A percentile compares a stretch with the other conserved stretches of the same genome.
Conservation (phyloP, 1,140 invertebrate genomes). For the Plectrocnemia conspersa region DNA sequence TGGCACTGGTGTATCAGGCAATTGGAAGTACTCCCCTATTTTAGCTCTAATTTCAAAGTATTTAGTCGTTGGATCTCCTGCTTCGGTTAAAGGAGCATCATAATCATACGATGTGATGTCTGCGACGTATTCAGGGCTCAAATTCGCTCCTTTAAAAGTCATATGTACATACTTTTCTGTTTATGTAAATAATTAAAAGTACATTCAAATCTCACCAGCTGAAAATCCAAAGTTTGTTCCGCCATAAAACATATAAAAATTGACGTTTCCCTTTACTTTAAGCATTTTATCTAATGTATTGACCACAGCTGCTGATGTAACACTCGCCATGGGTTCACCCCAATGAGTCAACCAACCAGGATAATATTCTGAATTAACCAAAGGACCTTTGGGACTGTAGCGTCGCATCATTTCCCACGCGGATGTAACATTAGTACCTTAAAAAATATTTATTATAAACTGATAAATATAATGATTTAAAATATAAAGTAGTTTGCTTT, state of each 20-base stretch:
- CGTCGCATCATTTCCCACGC: constrained; percentile 46
- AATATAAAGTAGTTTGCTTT: constrained; percentile 8
- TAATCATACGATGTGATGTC: constrained; percentile 84
- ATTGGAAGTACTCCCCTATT: constrained; percentile 50
- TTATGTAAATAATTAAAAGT: too few relatives aligned
- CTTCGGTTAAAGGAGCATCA: constrained; percentile 77
- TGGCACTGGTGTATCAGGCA: constrained; percentile 37
- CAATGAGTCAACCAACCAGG: constrained; percentile 71
- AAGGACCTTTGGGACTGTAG: constrained; percentile 57
- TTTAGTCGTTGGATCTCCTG: constrained; percentile 73
- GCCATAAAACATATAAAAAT: constrained; percentile 69
- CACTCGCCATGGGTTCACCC: constrained; percentile 55
- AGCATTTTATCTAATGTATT: constrained; percentile 60
- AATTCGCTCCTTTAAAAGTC: constrained; percentile 59
- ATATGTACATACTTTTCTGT: too few relatives aligned
- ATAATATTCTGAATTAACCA: constrained; percentile 79
- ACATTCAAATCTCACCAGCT: too few relatives aligned
- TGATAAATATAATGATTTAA: too few relatives aligned
- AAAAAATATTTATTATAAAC: constrained; percentile 6
- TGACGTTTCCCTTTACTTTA: constrained; percentile 61
- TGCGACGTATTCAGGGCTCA: constrained; percentile 50
- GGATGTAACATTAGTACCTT: constrained; percentile 39
- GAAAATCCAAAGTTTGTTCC: constrained; percentile 66
- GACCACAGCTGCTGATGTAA: constrained; percentile 43
- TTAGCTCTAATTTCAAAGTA: constrained; percentile 64